Evolutionary conservation across 2,113 vertebrate species (phyloP).

Genomic region (Rattus rattus): DNA sequence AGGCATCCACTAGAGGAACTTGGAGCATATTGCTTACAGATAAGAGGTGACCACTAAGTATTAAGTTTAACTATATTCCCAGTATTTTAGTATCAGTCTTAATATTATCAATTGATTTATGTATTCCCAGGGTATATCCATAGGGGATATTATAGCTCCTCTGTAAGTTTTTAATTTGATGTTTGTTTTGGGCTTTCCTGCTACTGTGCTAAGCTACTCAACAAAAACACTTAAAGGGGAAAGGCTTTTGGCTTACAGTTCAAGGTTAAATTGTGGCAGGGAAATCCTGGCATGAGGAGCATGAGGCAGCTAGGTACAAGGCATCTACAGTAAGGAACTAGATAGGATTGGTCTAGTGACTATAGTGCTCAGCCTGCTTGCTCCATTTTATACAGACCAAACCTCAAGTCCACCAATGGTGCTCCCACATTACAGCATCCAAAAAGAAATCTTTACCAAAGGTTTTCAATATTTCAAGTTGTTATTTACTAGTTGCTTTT

Average conservation of each 20-base stretch:
- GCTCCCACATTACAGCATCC: not conserved
- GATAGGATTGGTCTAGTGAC: no score
- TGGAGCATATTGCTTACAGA: not conserved
- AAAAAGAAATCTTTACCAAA: constrained; percentile 2
- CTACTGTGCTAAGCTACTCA: not conserved
- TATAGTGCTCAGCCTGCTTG: not conserved
- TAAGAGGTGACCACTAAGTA: not conserved
- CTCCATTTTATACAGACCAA: not conserved
- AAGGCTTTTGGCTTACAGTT: not conserved
- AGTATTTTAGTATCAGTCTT: not conserved
- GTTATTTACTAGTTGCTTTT: not conserved
- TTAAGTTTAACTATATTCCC: constrained; percentile 4
- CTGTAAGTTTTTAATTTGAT: not conserved
- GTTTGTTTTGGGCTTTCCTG: not conserved
- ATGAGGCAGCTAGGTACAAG: not conserved
- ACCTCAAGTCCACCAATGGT: not conserved
- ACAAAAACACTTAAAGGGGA: not conserved
- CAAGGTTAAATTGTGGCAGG: not conserved
- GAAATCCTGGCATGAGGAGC: not conserved
- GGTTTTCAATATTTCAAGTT: constrained; percentile 1
- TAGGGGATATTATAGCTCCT: not conserved
- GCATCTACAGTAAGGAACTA: not conserved
- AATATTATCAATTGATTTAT: not conserved
- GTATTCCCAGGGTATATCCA: not conserved
- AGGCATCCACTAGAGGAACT: not conserved